Evolutionary conservation across 2,113 vertebrate species (phyloP), one percentile per base, ranked within the genome.

Genomic region (Raja brachyura): DNA sequence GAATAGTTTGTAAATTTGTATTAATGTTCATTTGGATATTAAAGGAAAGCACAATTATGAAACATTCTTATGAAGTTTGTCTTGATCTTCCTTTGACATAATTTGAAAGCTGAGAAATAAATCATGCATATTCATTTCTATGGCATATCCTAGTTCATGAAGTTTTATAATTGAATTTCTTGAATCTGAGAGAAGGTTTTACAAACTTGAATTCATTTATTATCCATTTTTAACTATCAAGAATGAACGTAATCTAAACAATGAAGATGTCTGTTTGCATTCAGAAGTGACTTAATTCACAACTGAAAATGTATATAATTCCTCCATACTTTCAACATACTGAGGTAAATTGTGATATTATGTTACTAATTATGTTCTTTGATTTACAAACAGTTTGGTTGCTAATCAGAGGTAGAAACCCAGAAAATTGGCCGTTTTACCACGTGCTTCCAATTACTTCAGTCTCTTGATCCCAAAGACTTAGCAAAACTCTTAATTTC

Each of bases 81-180:
- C n/a, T 13, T 92, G 39, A 4, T 92, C 18, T 92, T 70, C 28
- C 66, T 92, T 92, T 73, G 90, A 54, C 33, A 31, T 73, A 73
- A 92, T 28, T 92, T 73, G 31, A 73, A 92, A 92, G 20, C 68
- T 92, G 66, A 92, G 9, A 88, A n/a, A n/a, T 90, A 68, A 68
- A 48, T 70, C 90, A 92, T 92, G 66, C 66, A 92, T 92, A 90
- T 90, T 90, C 28, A 90, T 92, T 73, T 92, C 68, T 92, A 33
- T 25, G 9, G 66, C 56, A 70, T 73, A 90, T 18, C 86, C 86
- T 90, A 73, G 59, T 73, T 90, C 70, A 48, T 73, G 20, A 31
- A 48, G 16, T 92, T 92, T 66, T 92, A 33, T 73, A 14, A 92
- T 73, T 92, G 66, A 31, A 92, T 92, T 22, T 73, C n/a, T 90